Conservation (phyloP, 2,797 vertebrate genomes). For the Characodon lateralis region DNA sequence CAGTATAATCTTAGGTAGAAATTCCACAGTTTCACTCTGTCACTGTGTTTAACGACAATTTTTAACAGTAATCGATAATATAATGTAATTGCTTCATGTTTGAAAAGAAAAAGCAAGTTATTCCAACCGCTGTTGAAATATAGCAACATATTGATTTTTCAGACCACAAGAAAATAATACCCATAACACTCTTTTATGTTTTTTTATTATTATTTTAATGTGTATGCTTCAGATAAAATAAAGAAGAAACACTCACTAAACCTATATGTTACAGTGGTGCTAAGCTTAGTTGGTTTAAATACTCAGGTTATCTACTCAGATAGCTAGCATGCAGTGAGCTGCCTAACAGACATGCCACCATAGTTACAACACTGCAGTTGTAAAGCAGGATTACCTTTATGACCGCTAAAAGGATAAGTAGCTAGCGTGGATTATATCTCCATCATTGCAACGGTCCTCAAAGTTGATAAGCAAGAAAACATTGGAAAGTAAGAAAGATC, state of each 20-base stretch:
- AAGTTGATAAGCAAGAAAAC: slow-evolving; percentile 1
- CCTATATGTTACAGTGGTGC: neutral
- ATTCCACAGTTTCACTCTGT: neutral
- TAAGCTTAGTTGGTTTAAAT: neutral
- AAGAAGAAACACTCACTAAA: neutral
- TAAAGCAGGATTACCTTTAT: neutral
- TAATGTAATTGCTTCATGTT: neutral
- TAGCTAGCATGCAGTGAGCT: neutral
- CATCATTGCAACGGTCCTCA: neutral
- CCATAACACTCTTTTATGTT: neutral
- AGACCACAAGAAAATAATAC: neutral
- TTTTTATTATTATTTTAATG: neutral
- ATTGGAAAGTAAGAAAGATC: neutral
- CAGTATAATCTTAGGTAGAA: neutral
- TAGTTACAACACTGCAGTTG: neutral
- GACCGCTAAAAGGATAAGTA: neutral
- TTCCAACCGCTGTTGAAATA: neutral
- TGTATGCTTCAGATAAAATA: neutral
- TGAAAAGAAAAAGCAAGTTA: neutral
- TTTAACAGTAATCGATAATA: neutral
- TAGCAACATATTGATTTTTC: neutral
- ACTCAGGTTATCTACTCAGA: neutral
- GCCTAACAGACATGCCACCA: neutral
- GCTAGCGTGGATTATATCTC: neutral
- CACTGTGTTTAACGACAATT: neutral